phyloP scores from a whole-genome alignment of 2,797 vertebrate species.

The Rhinella marina region DNA sequence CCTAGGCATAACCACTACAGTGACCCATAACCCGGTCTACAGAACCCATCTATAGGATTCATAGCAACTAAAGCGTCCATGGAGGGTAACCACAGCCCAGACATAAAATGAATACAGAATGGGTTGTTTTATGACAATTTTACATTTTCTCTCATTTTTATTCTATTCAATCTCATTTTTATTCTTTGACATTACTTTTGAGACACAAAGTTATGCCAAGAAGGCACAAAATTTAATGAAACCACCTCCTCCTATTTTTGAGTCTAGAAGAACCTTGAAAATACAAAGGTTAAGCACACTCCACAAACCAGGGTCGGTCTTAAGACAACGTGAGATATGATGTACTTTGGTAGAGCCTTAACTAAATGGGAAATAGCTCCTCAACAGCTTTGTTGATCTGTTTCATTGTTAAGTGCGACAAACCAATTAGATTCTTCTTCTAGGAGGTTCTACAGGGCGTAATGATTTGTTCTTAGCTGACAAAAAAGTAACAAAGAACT shows the following conservation, averaged over 20 bases:
- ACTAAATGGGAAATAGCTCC: slow-evolving; percentile 7
- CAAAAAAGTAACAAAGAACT: slow-evolving; percentile 65
- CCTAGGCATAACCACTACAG: too few species aligned
- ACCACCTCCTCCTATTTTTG: neutral
- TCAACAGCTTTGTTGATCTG: slow-evolving; percentile 33
- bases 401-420: slow-evolving; percentile 47
- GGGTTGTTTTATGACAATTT: neutral
- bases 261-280: neutral
- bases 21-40: too few species aligned
- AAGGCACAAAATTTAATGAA: too few species aligned
- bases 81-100: too few species aligned
- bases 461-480: slow-evolving; percentile 49
- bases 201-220: neutral
- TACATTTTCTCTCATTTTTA: too few species aligned
- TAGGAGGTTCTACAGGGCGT: slow-evolving; percentile 5
- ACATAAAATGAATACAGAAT: too few species aligned
- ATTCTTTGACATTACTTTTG: neutral
- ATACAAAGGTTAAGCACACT: neutral
- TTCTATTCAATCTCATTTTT: too few species aligned
- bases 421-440: slow-evolving; percentile 52
- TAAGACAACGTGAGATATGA: neutral
- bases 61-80: too few species aligned
- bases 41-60: neutral
- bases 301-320: neutral
- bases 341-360: neutral